Conservation (phyloP, 2,888 invertebrate species). For the Eucera pruinosa region DNA sequence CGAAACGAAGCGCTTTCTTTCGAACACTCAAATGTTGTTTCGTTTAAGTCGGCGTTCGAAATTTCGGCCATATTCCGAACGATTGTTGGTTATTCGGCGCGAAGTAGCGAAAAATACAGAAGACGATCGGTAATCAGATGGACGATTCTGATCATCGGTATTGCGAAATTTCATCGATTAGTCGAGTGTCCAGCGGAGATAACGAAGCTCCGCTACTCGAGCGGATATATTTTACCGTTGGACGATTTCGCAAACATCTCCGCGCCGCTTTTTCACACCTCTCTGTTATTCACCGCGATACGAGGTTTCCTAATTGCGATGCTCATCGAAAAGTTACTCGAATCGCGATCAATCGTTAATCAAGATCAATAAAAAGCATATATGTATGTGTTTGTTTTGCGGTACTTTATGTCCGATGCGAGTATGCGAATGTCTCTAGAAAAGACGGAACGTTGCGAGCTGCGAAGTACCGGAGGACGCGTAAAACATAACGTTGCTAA, state of each 20-base stretch:
- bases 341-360: not conserved
- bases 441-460: not conserved
- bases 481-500: not conserved
- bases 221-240: not conserved
- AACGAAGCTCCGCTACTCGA: no score
- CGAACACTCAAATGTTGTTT: no score
- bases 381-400: not conserved
- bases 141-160: not conserved
- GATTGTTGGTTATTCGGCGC: constrained; percentile 19
- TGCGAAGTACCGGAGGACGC: not conserved
- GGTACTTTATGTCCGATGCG: no score
- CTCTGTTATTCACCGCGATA: not conserved
- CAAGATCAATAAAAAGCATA: not conserved
- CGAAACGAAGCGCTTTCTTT: not conserved
- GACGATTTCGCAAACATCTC: not conserved
- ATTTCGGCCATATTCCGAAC: not conserved
- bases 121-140: not conserved
- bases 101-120: not conserved
- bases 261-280: not conserved
- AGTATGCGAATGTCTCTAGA: no score
- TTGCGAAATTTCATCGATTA: not conserved
- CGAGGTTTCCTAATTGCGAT: not conserved
- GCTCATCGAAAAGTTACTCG: not conserved
- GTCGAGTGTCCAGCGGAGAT: no score
- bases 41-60: constrained; percentile 25